These are phyloP conservation scores for Argya squamiceps DNA, from an alignment of 2,797 vertebrate species.

Conservation along the genomic window DNA sequence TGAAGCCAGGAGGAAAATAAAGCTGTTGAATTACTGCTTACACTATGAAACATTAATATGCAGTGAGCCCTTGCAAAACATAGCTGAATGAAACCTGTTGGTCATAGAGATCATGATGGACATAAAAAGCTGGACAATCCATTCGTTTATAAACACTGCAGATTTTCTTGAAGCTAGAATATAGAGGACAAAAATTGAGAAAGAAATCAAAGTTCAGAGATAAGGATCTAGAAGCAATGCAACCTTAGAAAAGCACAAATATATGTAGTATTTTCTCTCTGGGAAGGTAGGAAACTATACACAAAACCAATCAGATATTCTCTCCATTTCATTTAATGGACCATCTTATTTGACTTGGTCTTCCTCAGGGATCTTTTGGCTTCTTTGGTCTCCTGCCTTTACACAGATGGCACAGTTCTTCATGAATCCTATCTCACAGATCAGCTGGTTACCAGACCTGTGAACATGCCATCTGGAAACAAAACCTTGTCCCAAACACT, in stretches of 20 bases:
- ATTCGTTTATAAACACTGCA: background rate
- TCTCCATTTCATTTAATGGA: background rate
- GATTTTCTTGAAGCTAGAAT: background rate
- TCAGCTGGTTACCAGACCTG: background rate
- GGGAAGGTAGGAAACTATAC: background rate
- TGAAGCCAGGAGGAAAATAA: background rate
- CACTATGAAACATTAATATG: background rate
- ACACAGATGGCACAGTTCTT: background rate
- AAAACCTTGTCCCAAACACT: background rate
- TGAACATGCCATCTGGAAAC: background rate
- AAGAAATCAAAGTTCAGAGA: background rate
- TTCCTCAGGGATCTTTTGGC: background rate
- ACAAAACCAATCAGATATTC: background rate
- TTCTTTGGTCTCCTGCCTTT: background rate
- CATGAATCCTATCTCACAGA: background rate
- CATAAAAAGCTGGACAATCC: background rate
- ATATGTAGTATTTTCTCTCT: background rate
- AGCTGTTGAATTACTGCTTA: background rate
- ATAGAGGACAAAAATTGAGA: accelerated
- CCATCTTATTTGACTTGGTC: background rate
- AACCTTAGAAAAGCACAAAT: background rate
- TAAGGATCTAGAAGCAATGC: background rate
- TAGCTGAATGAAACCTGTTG: background rate
- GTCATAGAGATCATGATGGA: background rate
- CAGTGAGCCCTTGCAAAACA: background rate